These are phyloP conservation scores for Rhinogobio ventralis DNA, from an alignment of 2,797 vertebrate genomes.

Conservation along the genomic window DNA sequence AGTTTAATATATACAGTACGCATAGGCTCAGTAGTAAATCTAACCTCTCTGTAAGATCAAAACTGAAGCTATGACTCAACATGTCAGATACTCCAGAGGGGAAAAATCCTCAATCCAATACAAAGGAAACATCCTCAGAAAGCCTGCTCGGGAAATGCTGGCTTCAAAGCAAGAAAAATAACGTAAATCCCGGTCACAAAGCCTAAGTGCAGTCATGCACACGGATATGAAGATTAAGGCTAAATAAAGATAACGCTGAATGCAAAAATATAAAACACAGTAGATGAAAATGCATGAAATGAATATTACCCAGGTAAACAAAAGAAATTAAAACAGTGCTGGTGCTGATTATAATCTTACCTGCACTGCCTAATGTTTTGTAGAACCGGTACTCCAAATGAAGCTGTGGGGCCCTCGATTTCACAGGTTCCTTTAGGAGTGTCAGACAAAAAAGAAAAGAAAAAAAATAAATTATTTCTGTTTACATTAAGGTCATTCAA, in stretches of 20 bases:
- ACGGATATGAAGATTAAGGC: background rate
- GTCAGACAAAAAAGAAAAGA: conserved; percentile 58
- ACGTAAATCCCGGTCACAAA: conserved; percentile 10
- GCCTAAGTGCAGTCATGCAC: background rate
- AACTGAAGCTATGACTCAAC: conserved; percentile 38
- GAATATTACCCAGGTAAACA: conserved; percentile 13
- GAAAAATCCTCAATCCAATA: conserved; percentile 23
- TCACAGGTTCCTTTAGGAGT: conserved; percentile 93
- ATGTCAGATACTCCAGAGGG: conserved; percentile 21
- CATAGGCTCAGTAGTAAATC: background rate
- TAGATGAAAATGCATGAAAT: background rate
- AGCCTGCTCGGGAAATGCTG: conserved; percentile 40
- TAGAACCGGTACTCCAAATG: conserved; percentile 99
- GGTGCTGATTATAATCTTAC: conserved; percentile 76
- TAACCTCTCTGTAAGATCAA: background rate
- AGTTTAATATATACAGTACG: background rate
- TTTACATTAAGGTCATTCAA: background rate
- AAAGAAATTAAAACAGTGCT: conserved; percentile 13
- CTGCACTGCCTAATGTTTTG: conserved; percentile 94
- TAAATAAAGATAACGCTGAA: conserved; percentile 28
- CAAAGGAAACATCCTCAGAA: conserved; percentile 14
- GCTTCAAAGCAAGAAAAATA: conserved; percentile 35
- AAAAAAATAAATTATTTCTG: conserved; percentile 24
- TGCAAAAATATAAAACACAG: background rate
- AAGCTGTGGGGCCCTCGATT: conserved; percentile 97